These are phyloP conservation scores for Drosophila pachea DNA, from an alignment of 1,140 invertebrate species.

Conservation along the genomic window DNA sequence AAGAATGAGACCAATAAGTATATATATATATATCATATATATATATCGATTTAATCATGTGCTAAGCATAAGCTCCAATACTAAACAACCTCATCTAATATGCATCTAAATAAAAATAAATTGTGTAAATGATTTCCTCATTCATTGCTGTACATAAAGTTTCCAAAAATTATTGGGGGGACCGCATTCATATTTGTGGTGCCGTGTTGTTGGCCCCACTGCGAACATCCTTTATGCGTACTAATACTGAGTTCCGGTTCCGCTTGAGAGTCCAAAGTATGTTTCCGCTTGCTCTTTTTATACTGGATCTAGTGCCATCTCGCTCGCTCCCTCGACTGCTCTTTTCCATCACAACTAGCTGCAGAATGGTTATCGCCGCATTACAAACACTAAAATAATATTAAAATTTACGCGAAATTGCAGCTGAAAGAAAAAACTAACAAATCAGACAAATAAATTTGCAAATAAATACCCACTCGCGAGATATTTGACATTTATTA, in stretches of 20 bases:
- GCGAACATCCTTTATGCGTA: conserved; percentile 63
- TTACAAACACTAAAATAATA: conserved; percentile 45
- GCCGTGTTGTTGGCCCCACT: conserved; percentile 51
- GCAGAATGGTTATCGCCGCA: conserved; percentile 61
- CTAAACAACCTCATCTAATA: neutral
- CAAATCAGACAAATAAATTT: conserved; percentile 75
- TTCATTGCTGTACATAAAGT: conserved; percentile 48
- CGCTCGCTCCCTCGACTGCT: neutral
- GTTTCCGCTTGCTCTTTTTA: conserved; percentile 51
- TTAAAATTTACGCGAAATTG: conserved; percentile 58
- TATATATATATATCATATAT: no score
- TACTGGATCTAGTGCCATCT: neutral
- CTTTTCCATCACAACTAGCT: conserved; percentile 19
- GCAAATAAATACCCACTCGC: conserved; percentile 65
- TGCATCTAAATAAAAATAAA: conserved; percentile 21
- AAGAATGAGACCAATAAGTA: no score
- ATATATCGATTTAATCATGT: no score
- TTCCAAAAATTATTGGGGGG: conserved; percentile 17
- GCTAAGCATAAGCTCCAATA: no score
- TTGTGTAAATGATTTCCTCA: conserved; percentile 67
- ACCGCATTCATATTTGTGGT: conserved; percentile 61
- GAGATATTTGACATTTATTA: conserved; percentile 72
- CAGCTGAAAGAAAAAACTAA: conserved; percentile 34
- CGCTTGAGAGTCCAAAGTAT: conserved; percentile 57
- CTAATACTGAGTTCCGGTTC: conserved; percentile 76